Evolutionary conservation across 2,797 vertebrate species (phyloP).

Genomic region (Gymnothorax reevesii): DNA sequence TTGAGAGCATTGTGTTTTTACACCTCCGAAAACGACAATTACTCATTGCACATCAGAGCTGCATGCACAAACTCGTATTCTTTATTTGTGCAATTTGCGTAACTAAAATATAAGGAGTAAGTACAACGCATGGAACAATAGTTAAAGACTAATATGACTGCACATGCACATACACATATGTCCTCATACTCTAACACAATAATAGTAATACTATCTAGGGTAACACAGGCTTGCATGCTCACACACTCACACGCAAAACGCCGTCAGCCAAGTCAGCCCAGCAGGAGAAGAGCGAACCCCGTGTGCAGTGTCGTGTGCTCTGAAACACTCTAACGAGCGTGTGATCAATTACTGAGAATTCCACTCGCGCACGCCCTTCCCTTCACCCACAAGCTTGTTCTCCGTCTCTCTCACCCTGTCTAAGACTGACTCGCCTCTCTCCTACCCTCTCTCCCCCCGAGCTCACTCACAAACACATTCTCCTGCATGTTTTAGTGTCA

Average conservation of each 20-base stretch:
- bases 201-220: no score
- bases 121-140: no score
- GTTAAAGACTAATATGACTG: no score
- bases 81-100: no score
- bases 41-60: no score
- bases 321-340: constrained; percentile 44
- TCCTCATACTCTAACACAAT: no score
- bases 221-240: background rate
- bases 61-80: no score
- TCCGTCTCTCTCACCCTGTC: background rate
- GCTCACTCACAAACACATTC: constrained; percentile 23
- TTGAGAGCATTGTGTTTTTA: background rate
- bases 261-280: constrained; percentile 61
- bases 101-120: no score
- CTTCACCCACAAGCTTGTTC: constrained; percentile 34
- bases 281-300: constrained; percentile 52
- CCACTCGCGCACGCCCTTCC: constrained; percentile 23
- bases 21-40: background rate
- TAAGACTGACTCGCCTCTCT: background rate
- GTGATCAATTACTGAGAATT: constrained; percentile 14
- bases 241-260: constrained; percentile 35
- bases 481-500: constrained; percentile 31
- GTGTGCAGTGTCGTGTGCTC: constrained; percentile 55
- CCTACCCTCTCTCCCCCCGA: background rate
- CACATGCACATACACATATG: no score